phyloP scores from a whole-genome alignment of 2,797 vertebrate genomes.

The Hyperoplus immaculatus region DNA sequence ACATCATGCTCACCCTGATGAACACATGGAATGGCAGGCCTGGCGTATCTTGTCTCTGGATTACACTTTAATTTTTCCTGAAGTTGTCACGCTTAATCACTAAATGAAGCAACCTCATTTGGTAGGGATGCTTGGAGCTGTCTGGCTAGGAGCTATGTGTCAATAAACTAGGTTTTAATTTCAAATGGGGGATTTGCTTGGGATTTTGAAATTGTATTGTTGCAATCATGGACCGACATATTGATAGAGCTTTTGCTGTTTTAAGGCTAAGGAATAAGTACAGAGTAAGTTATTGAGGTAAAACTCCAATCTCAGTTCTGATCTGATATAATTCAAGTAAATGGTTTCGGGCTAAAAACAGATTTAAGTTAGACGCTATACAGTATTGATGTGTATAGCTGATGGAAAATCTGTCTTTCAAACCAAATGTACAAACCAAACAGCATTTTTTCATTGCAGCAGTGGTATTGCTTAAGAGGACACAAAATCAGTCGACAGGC shows the following conservation, averaged over 20 bases:
- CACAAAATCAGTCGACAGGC: conserved; percentile 23
- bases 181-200: background rate
- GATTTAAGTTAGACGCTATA: conserved; percentile 25
- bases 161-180: conserved; percentile 26
- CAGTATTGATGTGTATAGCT: conserved; percentile 36
- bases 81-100: background rate
- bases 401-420: conserved; percentile 21
- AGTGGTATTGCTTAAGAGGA: conserved; percentile 5
- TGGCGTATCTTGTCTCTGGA: background rate
- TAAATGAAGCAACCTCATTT: conserved; percentile 1
- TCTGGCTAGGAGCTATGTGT: background rate
- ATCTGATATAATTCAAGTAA: conserved; percentile 54
- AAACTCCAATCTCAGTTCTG: conserved; percentile 41
- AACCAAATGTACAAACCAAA: conserved; percentile 29
- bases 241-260: conserved; percentile 13
- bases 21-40: background rate
- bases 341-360: conserved; percentile 28
- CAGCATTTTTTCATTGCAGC: conserved; percentile 1
- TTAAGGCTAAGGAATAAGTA: conserved; percentile 29
- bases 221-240: conserved; percentile 13
- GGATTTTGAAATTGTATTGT: conserved; percentile 1
- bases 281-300: conserved; percentile 33
- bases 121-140: background rate
- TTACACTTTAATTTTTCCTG: background rate
- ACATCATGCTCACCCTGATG: background rate